Evolutionary conservation across 2,113 vertebrate species (phyloP), one percentile per base, ranked within the genome.

Genomic region (Chionodraco myersi): DNA sequence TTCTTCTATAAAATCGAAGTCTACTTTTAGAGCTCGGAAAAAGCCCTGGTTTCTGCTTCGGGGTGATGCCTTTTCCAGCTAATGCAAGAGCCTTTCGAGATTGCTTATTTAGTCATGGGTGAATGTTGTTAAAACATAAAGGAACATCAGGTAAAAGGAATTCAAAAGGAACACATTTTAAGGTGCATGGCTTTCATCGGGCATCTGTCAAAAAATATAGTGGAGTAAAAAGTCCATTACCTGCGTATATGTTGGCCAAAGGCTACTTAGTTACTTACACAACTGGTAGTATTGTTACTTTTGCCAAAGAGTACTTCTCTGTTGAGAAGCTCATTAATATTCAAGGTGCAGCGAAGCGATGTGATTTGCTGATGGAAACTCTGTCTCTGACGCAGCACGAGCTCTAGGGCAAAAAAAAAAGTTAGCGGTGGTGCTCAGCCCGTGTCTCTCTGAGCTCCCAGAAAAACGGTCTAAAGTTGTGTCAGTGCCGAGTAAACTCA

Each of bases 361-460:
- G 16, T 88, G 85, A 92, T 92, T 91, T 88, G 89, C 53, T 78
- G 2, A 0, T 1, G 2, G 1, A 8, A 0, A 0, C 0, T 2
- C 0, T 89, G 85, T 0, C 0, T 2, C 0, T 89, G 85, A 85
- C 91, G 91, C 90, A 72, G 84, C 15, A 1, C 1, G 0, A 26
- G 49, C 18, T 15, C 21, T 18, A 5, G 47, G n/a, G 21, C 59
- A 10, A 9, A 14, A 53, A 69, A 53, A 54, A 72, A 60, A 66
- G 66, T 36, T 1, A 36, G 36, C 34, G 2, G 11, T 5, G 60
- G 36, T 0, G 45, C 36, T 82, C 61, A 58, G 85, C 44, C 63
- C 10, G 72, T 0, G 69, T 21, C 18, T 26, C 10, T 18, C 26
- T 67, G 34, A 4, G n/a, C 26, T 52, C 45, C 1, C 11, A 23